Conservation (phyloP, 2,113 vertebrate genomes). For the Penelope pileata region DNA sequence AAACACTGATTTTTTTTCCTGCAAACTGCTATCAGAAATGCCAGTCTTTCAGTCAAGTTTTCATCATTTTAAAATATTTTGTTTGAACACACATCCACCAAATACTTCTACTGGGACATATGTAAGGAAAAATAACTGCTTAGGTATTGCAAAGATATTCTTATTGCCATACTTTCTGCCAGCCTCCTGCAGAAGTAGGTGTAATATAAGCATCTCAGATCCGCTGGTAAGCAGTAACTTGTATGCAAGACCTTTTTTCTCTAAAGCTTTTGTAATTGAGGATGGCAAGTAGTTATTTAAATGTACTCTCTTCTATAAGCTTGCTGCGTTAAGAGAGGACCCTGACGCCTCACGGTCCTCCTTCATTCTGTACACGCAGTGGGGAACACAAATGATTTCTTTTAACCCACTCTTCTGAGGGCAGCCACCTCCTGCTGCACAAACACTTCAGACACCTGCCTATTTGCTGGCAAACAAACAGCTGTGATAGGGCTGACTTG, state of each 20-base stretch:
- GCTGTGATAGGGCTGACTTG: neutral
- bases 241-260: neutral
- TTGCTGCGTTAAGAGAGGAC: neutral
- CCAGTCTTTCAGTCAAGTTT: neutral
- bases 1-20: neutral
- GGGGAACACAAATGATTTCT: neutral
- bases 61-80: neutral
- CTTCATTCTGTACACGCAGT: neutral
- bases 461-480: neutral
- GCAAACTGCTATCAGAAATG: neutral
- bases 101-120: neutral
- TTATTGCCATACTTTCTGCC: neutral
- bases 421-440: neutral
- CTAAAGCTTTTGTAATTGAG: neutral
- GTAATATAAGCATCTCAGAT: neutral
- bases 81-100: neutral
- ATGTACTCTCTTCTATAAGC: neutral
- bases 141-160: neutral
- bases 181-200: neutral
- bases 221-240: neutral
- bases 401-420: neutral
- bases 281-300: neutral
- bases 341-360: rapidly evolving
- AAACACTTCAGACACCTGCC: neutral
- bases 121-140: neutral